Percentiles rank a stretch among this genome's conserved stretches.
phyloP scores from a whole-genome alignment of 2,888 invertebrate genomes.

The Plebejus argus region DNA sequence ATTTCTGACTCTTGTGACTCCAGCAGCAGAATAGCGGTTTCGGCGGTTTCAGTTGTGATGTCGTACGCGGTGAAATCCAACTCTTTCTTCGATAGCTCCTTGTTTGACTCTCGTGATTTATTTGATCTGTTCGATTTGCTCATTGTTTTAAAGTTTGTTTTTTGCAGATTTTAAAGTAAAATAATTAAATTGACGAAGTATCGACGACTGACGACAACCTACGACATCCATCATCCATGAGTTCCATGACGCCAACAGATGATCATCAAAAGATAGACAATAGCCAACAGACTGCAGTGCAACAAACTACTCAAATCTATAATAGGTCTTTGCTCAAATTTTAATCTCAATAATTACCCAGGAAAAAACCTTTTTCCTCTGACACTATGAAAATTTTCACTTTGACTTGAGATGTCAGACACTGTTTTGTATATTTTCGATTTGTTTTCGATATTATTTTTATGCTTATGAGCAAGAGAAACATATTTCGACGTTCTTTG shows the following conservation, averaged over 20 bases:
- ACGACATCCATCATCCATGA: no score
- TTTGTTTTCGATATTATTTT: constrained; percentile 41
- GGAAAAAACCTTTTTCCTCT: background rate
- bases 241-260: no score
- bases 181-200: no score
- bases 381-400: background rate
- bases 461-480: constrained; percentile 66
- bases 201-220: no score
- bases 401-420: constrained; percentile 22
- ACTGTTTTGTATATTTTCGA: constrained; percentile 35
- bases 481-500: constrained; percentile 60
- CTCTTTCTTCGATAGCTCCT: constrained; percentile 64
- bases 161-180: background rate
- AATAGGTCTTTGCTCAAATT: no score
- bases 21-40: constrained; percentile 68
- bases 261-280: no score
- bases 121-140: constrained; percentile 55
- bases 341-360: no score
- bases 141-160: background rate
- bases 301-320: no score
- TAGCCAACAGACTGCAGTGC: no score
- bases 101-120: constrained; percentile 48
- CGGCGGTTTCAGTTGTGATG: constrained; percentile 70
- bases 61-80: constrained; percentile 65
- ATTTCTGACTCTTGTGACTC: constrained; percentile 69